Percentiles rank a stretch among this genome's conserved stretches.
phyloP scores from a whole-genome alignment of 2,888 invertebrate genomes.

The Mongoloraphidia duomilia region DNA sequence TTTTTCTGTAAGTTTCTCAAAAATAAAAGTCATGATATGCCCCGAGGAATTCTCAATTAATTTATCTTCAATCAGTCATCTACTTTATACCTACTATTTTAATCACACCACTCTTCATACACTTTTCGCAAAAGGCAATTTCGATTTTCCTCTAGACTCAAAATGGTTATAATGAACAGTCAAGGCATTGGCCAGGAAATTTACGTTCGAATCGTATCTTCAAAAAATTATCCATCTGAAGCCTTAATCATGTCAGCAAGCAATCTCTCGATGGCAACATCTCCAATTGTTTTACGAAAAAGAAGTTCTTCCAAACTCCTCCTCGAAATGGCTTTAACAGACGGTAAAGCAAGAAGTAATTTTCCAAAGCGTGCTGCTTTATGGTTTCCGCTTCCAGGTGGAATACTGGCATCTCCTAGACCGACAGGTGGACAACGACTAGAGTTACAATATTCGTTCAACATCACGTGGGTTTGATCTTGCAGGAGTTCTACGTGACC shows the following conservation, averaged over 20 bases:
- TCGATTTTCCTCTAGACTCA: too few species aligned
- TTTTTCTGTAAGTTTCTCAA: too few species aligned
- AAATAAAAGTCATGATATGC: too few species aligned
- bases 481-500: slow-evolving; percentile 52
- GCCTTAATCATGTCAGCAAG: slow-evolving; percentile 46
- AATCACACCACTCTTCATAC: too few species aligned
- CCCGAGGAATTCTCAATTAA: too few species aligned
- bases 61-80: too few species aligned
- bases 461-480: slow-evolving; percentile 64
- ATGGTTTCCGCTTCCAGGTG: slow-evolving; percentile 10
- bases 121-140: too few species aligned
- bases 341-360: slow-evolving; percentile 56
- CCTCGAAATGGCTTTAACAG: slow-evolving; percentile 31
- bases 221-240: slow-evolving; percentile 15
- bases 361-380: slow-evolving; percentile 53
- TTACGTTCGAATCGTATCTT: too few species aligned
- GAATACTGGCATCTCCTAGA: not conserved
- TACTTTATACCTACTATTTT: too few species aligned
- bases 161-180: too few species aligned
- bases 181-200: too few species aligned
- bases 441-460: slow-evolving; percentile 52
- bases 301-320: slow-evolving; percentile 47
- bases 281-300: slow-evolving; percentile 64
- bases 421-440: slow-evolving; percentile 8
- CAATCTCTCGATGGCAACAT: slow-evolving; percentile 55